These are phyloP conservation scores for Hippoglossus stenolepis DNA, from an alignment of 2,113 vertebrate genomes.

Conservation along the genomic window DNA sequence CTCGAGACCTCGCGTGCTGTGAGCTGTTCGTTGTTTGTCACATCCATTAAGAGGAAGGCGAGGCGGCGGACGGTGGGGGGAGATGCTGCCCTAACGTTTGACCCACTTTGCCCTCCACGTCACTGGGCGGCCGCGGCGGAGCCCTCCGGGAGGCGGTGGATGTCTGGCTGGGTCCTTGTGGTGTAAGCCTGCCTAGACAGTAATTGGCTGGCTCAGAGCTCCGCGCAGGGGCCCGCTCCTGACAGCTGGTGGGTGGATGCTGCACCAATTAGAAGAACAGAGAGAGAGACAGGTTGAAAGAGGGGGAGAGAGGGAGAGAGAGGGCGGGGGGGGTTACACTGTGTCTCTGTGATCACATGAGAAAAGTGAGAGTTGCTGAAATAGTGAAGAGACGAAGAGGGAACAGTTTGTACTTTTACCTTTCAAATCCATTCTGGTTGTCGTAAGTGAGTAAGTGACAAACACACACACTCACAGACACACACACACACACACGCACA, in stretches of 20 bases:
- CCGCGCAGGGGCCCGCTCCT: constrained; percentile 44
- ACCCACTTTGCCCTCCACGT: constrained; percentile 60
- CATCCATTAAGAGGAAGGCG: constrained; percentile 47
- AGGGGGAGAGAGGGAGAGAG: constrained; percentile 4
- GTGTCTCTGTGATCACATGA: constrained; percentile 41
- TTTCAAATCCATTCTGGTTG: constrained; percentile 1
- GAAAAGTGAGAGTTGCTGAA: constrained; percentile 28
- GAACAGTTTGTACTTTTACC: constrained; percentile 41
- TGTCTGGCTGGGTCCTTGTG: constrained; percentile 56
- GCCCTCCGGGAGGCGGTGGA: constrained; percentile 52
- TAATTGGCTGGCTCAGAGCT: constrained; percentile 73
- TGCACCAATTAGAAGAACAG: constrained; percentile 68
- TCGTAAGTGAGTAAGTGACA: constrained; percentile 9
- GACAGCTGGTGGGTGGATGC: constrained; percentile 73
- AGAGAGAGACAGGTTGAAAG: not conserved
- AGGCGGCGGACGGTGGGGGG: not conserved
- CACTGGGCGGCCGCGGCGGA: constrained; percentile 37
- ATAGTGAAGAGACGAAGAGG: constrained; percentile 32
- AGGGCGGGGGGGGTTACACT: not conserved
- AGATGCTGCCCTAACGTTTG: constrained; percentile 39
- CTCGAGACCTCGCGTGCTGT: constrained; percentile 23
- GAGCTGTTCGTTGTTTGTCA: constrained; percentile 64
- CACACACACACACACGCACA: not conserved
- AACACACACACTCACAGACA: not conserved
- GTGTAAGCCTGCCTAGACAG: constrained; percentile 53